Base-by-base conservation (phyloP, 2,113 vertebrate species). In the Pungitius pungitius region DNA sequence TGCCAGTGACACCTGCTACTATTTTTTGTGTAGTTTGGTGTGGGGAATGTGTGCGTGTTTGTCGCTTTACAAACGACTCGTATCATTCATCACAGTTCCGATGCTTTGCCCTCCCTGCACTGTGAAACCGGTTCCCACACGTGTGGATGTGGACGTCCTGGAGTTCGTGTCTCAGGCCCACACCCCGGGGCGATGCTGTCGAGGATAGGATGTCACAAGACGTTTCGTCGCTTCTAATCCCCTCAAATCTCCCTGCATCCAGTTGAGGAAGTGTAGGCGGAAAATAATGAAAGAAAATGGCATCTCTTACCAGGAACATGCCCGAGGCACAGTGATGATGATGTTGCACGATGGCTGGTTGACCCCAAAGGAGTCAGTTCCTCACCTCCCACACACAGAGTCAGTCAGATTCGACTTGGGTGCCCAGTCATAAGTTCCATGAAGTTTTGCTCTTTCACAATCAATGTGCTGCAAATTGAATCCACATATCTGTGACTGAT, bases 271-370 rank as follows among this genome's bases (percentile, higher is more conserved):
- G 84, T 70, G 87, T 87, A 80, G 87, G 89, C 68, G 39, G 75
- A 24, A 77, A 87, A 90, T 82, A 77, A 89, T 77, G 88, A 78
- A 82, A 81, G 83, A 84, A 86, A 89, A 89, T 76, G 81, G 82
- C 89, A 89, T 85, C 86, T 83, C 86, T 80, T 78, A 78, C 78
- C 80, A 86, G 73, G 70, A 89, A 87, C 83, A 81, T 1, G 84
- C 86, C 77, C 27, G 64, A 59, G 81, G 82, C 84, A 15, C 37
- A 45, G 60, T 26, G 64, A 51, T 27, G 58, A 76, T 58, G 73
- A 52, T 55, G 24, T 52, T 52, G 76, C 51, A 70, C 20, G 8
- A 77, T 76, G 63, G 54, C 79, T 71, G 67, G 27, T 70, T 74
- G 73, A 84, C 84, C 80, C 69, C 60, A 64, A 80, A 77, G 60